A percentile compares a stretch with the other conserved stretches of the same genome.
These are phyloP conservation scores for Zele albiditarsus DNA, from an alignment of 2,888 invertebrate species.

Conservation along the genomic window DNA sequence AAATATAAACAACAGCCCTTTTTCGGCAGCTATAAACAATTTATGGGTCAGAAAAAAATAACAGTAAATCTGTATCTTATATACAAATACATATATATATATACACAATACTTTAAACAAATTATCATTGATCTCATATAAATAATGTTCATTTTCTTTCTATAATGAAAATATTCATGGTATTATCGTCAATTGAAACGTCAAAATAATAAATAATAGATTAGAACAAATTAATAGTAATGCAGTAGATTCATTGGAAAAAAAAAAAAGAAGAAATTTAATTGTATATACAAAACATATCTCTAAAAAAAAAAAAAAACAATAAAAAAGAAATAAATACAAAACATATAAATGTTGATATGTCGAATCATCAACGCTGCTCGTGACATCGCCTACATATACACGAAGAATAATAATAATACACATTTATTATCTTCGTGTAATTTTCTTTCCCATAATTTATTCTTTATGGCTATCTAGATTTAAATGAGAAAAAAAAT, in stretches of 20 bases:
- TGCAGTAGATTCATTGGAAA: neutral
- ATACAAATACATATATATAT: neutral
- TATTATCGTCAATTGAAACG: neutral
- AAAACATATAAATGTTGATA: conserved; percentile 4
- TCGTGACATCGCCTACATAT: conserved; percentile 39
- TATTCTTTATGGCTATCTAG: neutral
- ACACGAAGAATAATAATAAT: conserved; percentile 20
- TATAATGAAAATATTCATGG: neutral
- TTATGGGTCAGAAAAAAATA: neutral
- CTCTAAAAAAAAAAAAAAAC: neutral
- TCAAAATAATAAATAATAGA: neutral
- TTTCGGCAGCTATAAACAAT: conserved; percentile 46
- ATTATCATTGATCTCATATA: conserved; percentile 12
- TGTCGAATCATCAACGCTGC: conserved; percentile 45
- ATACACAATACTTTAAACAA: neutral
- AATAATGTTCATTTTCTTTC: conserved; percentile 10
- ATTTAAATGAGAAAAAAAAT: neutral
- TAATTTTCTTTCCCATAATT: neutral
- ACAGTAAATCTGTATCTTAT: neutral
- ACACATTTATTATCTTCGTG: conserved; percentile 2
- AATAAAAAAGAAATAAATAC: conserved; percentile 1
- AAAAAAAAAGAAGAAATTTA: neutral
- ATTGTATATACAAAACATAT: conserved; percentile 9
- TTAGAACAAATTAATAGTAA: neutral
- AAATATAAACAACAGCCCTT: conserved; percentile 30